These are phyloP conservation scores for Hylaeus anthracinus DNA, from an alignment of 1,140 invertebrate genomes.

Conservation along the genomic window DNA sequence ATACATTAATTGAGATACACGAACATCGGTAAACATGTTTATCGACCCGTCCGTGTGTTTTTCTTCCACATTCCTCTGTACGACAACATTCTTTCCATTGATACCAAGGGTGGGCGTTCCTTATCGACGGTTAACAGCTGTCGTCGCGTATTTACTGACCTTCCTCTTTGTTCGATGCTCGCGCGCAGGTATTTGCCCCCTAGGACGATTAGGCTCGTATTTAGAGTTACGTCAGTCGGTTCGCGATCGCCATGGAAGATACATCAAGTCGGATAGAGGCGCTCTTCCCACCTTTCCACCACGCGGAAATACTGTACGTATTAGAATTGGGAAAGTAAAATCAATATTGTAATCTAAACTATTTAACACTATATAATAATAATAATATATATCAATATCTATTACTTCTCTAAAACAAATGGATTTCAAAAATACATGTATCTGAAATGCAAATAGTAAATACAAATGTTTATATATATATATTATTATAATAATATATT, in stretches of 20 bases:
- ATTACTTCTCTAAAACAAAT: too few relatives aligned
- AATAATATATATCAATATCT: too few relatives aligned
- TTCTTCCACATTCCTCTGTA: constrained; percentile 2
- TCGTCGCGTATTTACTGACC: constrained; percentile 3
- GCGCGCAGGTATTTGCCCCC: too few relatives aligned
- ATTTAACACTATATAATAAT: too few relatives aligned
- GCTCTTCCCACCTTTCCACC: too few relatives aligned
- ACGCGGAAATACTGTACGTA: too few relatives aligned
- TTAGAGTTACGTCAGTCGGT: background rate
- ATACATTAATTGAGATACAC: constrained; percentile 33
- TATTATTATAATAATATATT: too few relatives aligned
- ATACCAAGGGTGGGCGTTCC: constrained; percentile 24
- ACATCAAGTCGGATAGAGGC: background rate
- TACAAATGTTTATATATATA: too few relatives aligned
- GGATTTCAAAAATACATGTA: too few relatives aligned
- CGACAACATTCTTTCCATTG: constrained; percentile 40
- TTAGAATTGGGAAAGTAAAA: too few relatives aligned
- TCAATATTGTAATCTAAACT: too few relatives aligned
- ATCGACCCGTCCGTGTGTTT: constrained; percentile 36
- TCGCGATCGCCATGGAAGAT: background rate
- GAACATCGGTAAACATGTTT: constrained; percentile 55
- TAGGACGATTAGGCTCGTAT: background rate
- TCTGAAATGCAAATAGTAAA: too few relatives aligned
- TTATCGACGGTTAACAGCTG: constrained; percentile 54
- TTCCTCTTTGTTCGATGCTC: background rate